Percentiles rank a stretch among this genome's conserved stretches.
Conservation (phyloP, 2,113 vertebrate species). For the Ammospiza caudacuta region DNA sequence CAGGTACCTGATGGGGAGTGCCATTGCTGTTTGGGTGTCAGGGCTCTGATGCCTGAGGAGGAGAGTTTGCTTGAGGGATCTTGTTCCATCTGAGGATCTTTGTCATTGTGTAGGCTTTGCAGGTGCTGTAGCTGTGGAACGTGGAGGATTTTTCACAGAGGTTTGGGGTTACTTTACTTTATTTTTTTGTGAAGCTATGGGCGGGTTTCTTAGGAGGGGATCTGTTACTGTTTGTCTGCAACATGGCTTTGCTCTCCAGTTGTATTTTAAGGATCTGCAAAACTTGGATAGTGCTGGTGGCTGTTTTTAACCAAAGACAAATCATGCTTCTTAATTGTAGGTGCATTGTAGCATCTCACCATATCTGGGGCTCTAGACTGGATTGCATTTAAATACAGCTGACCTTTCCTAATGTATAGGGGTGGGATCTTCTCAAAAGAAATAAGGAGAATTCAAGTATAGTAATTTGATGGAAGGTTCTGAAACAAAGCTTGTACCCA, state of each 20-base stretch:
- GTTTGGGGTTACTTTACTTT: background rate
- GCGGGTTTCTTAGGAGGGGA: rapidly evolving
- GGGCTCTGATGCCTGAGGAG: background rate
- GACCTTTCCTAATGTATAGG: background rate
- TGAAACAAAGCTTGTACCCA: background rate
- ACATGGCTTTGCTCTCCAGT: background rate
- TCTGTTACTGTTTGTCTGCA: background rate
- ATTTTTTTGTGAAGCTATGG: background rate
- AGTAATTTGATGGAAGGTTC: background rate
- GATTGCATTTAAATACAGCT: background rate
- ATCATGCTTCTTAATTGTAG: background rate
- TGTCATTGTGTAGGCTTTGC: background rate
- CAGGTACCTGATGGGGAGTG: background rate
- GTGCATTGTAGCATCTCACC: background rate
- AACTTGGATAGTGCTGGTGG: background rate
- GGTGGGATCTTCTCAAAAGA: background rate
- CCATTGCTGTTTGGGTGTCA: background rate
- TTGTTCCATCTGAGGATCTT: background rate
- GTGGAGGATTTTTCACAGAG: background rate
- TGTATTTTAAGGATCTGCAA: background rate
- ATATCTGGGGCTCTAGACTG: background rate
- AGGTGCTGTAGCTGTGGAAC: background rate
- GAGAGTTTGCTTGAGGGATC: background rate
- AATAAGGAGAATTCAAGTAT: background rate
- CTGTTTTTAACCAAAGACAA: background rate